These are phyloP conservation scores for Drosophila percnosoma DNA, from an alignment of 2,888 invertebrate species.

Conservation along the genomic window DNA sequence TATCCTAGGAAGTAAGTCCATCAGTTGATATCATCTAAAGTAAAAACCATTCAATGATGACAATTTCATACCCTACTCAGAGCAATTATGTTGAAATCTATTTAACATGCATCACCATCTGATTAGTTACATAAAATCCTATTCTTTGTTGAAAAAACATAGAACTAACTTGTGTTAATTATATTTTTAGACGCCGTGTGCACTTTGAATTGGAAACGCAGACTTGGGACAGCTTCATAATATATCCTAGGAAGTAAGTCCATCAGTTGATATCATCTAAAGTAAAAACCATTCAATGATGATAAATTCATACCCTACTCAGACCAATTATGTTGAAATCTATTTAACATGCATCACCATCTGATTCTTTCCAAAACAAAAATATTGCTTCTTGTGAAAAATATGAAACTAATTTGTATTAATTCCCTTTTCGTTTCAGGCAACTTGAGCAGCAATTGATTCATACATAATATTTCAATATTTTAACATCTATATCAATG, in stretches of 20 bases:
- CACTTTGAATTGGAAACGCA: neutral
- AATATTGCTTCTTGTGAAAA: neutral
- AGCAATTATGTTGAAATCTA: conserved; percentile 61
- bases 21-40: neutral
- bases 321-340: conserved; percentile 64
- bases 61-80: conserved; percentile 59
- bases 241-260: neutral
- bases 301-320: conserved; percentile 62
- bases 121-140: conserved; percentile 27
- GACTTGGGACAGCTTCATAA: neutral
- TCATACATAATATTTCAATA: conserved; percentile 28
- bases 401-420: conserved; percentile 20
- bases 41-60: conserved; percentile 49
- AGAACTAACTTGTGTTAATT: conserved; percentile 22
- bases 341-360: conserved; percentile 76
- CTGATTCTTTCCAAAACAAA: conserved; percentile 48
- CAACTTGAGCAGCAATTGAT: neutral
- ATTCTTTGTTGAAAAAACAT: neutral
- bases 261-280: neutral
- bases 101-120: conserved; percentile 79
- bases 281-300: conserved; percentile 35
- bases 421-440: conserved; percentile 7
- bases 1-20: neutral
- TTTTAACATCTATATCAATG: conserved; percentile 33
- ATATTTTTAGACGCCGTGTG: neutral